Conservation (phyloP, 2,888 invertebrate species). For the Drosophila conformis region DNA sequence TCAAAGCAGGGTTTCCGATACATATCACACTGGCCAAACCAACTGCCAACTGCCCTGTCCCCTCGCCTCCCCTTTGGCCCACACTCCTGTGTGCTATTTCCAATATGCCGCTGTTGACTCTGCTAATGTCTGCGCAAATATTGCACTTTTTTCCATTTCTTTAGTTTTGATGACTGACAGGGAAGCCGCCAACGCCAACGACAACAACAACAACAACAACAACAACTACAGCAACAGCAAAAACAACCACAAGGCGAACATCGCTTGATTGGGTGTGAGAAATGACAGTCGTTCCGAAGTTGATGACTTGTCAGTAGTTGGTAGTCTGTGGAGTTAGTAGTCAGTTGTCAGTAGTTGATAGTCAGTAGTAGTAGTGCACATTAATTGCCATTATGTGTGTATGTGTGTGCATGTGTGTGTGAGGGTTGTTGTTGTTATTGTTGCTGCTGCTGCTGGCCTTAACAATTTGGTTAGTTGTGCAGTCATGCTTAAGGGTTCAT, state of each 20-base stretch:
- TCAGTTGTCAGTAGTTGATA: neutral
- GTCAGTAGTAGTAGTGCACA: slow-evolving; percentile 3
- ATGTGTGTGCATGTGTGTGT: neutral
- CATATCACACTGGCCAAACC: slow-evolving; percentile 18
- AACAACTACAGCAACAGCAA: neutral
- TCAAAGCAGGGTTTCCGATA: slow-evolving; percentile 64
- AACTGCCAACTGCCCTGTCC: neutral
- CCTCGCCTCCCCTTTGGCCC: neutral
- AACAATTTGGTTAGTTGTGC: neutral
- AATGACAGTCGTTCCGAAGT: slow-evolving; percentile 21
- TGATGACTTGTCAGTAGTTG: slow-evolving; percentile 51
- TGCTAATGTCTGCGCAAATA: slow-evolving; percentile 75
- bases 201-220: neutral
- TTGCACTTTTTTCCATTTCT: slow-evolving; percentile 53
- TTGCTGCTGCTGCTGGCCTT: slow-evolving; percentile 23
- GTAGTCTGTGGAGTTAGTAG: neutral
- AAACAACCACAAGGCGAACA: neutral
- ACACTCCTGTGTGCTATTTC: slow-evolving; percentile 41
- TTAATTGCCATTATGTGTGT: slow-evolving; percentile 44
- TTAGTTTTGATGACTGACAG: slow-evolving; percentile 17
- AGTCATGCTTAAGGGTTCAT: neutral
- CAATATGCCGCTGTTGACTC: slow-evolving; percentile 65
- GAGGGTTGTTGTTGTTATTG: slow-evolving; percentile 1
- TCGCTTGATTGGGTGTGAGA: slow-evolving; percentile 38
- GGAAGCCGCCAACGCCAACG: slow-evolving; percentile 40